Evolutionary conservation across 2,113 vertebrate species (phyloP).

Genomic region (Stomatorhinus ivindoensis): DNA sequence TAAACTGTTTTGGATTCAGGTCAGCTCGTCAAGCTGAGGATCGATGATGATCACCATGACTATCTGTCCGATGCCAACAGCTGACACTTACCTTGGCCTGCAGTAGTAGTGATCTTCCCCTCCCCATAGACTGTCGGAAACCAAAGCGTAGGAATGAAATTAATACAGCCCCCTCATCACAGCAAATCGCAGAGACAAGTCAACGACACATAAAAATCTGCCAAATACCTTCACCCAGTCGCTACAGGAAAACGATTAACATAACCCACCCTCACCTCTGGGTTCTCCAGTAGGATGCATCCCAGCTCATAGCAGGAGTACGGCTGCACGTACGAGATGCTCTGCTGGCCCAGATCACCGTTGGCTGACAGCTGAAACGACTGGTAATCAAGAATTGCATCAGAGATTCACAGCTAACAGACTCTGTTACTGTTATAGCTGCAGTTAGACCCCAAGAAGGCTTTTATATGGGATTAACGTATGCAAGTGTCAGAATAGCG

Average conservation of each 20-base stretch:
- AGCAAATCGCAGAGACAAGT: neutral
- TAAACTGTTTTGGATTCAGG: neutral
- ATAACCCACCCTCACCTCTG: constrained; percentile 68
- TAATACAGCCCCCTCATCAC: neutral
- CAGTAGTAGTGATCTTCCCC: constrained; percentile 85
- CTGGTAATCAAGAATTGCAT: constrained; percentile 48
- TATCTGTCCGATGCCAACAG: neutral
- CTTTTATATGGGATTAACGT: neutral
- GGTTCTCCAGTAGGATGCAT: constrained; percentile 80
- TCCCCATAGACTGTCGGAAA: constrained; percentile 73
- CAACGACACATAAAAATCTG: neutral
- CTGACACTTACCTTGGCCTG: constrained; percentile 83
- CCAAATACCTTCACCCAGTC: neutral
- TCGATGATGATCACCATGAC: neutral
- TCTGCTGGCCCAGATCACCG: constrained; percentile 84
- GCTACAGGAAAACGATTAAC: neutral
- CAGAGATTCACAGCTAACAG: neutral
- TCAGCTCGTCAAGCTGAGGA: neutral
- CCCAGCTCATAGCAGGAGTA: constrained; percentile 95
- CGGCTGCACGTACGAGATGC: constrained; percentile 82
- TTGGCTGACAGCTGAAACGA: constrained; percentile 83
- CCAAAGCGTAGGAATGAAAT: constrained; percentile 25
- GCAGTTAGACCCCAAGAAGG: neutral
- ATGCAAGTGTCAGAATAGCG: neutral
- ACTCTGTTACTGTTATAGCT: neutral